Evolutionary conservation across 2,797 vertebrate genomes (phyloP).

Genomic region (Acipenser ruthenus): DNA sequence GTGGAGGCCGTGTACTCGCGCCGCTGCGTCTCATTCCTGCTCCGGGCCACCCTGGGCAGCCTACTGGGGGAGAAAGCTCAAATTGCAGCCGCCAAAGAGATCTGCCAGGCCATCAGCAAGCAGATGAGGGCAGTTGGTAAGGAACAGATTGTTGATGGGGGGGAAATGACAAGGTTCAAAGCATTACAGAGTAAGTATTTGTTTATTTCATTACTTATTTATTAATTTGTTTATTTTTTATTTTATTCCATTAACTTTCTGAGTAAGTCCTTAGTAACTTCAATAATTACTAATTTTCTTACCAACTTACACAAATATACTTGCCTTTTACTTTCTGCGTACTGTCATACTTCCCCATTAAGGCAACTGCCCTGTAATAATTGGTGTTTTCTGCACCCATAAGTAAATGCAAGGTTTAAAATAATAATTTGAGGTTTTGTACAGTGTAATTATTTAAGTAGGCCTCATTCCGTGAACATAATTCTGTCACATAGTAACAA

Average conservation of each 20-base stretch:
- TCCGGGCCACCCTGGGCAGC: slow-evolving; percentile 89
- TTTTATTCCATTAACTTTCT: background rate
- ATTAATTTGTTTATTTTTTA: slow-evolving; percentile 16
- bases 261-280: no score
- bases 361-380: no score
- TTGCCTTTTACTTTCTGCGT: slow-evolving; percentile 2
- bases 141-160: slow-evolving; percentile 50
- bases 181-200: slow-evolving; percentile 68
- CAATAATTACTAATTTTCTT: no score
- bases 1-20: slow-evolving; percentile 97
- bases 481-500: no score
- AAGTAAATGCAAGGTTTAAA: no score
- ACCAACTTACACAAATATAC: no score
- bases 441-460: no score
- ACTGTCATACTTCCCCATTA: no score
- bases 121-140: slow-evolving; percentile 99
- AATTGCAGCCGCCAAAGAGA: slow-evolving; percentile 94
- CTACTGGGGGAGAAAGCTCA: slow-evolving; percentile 94
- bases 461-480: no score
- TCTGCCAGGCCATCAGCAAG: slow-evolving; percentile 95
- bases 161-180: slow-evolving; percentile 70
- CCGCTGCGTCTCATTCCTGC: slow-evolving; percentile 93
- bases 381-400: no score
- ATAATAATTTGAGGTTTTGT: no score
- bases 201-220: slow-evolving; percentile 38